Evolutionary conservation across 2,797 vertebrate species (phyloP), one percentile per base, ranked within the genome.

Genomic region (Centropyge bicolor): DNA sequence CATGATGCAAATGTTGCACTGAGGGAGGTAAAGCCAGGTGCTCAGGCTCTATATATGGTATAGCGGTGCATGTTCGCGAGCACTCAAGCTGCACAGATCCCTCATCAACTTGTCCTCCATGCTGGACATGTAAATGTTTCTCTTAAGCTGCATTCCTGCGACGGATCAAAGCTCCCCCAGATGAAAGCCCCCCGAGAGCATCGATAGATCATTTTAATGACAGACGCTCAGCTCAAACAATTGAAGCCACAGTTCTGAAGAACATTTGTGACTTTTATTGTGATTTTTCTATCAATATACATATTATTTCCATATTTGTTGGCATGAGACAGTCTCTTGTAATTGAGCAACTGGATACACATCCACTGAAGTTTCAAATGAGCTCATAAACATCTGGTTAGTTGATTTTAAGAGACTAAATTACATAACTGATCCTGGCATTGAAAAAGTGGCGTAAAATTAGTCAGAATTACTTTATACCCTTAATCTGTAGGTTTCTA

Each of bases 81-180:
- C 54, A 12, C 46, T 86, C 64, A 69, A 22, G 66, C 76, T 27
- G 69, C 65, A 63, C 27, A 66, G 75, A 86, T 85, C 79, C 68
- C 61, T 83, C 82, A 69, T 84, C 74, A 82, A 36, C 63, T 76
- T 56, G 51, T 89, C 84, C 48, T 82, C 63, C 59, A 40, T 27
- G 57, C 2, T 45, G 70, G 72, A 78, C 51, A 83, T 83, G 86
- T 86, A 91, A 92, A 90, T 83, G 86, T 92, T 93, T 91, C 81
- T 79, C 38, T 89, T 85, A 48, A 66, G 59, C 77, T 71, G 56
- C 90, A 90, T 91, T 93, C 92, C 88, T 87, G 59, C 16, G 1
- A 86, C 81, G 4, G 27, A 87, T 93, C 79, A 82, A 93, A 90
- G 90, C 61, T 51, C 43, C 35, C 12, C 57, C 17, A 10, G 60